Base-by-base conservation (phyloP, 2,113 vertebrate genomes). In the Mohoua ochrocephala region DNA sequence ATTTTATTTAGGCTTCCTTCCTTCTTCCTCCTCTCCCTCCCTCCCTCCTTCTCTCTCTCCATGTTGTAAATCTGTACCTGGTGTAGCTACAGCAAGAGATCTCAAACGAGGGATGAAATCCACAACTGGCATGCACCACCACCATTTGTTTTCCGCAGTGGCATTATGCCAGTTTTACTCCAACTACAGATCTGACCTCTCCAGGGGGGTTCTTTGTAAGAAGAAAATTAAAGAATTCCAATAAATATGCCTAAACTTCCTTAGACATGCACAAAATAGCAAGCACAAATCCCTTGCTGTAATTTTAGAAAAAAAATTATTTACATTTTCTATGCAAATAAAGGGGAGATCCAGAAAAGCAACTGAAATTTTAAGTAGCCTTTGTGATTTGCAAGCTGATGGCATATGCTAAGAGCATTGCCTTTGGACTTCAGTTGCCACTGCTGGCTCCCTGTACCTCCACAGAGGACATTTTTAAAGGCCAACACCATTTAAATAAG, bases 371-470 rank as follows among this genome's bases (percentile, higher is more conserved):
- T 95, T 87, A 96, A 91, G 74, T 95, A 96, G 94, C 26, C 49
- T 87, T 89, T 96, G 91, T 95, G 93, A 93, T 94, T 91, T 96
- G 61, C 57, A 95, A 87, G 37, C 31, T 80, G 77, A 94, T 89
- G 87, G 65, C 89, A 96, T 96, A 94, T 89, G 93, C 87, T 95
- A 53, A 91, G 93, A 94, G 94, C 77, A 79, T 94, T 96, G 89
- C 87, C 94, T 95, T 96, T 97, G 94, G 89, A 95, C 94, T 96
- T 67, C 53, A 75, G 65, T 96, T 95, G 84, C 94, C 95, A 96
- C 70, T 10, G 15, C 84, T 94, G 82, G 53, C 67, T 95, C 65
- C 69, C 44, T 76, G 41, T 74, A 84, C 61, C 39, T 59, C 87
- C 81, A 85, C 78, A 87, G 89, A 96, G 89, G 89, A 63, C 56